These are phyloP conservation scores for Plodia interpunctella DNA, from an alignment of 1,140 invertebrate genomes.

Conservation along the genomic window DNA sequence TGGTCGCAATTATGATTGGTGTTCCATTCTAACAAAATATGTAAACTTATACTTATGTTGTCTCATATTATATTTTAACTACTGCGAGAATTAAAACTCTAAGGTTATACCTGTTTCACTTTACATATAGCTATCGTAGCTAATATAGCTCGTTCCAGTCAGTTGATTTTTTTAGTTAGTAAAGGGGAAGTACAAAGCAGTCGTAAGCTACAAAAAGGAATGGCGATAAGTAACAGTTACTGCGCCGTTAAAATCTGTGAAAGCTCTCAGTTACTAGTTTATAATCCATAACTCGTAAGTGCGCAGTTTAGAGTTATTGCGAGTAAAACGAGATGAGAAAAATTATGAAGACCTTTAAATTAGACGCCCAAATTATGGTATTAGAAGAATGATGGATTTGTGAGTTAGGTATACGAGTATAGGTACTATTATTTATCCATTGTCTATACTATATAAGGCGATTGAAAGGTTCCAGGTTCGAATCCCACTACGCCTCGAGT, in stretches of 20 bases:
- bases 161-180: constrained; percentile 5
- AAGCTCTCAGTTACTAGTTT: constrained; percentile 33
- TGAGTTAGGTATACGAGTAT: too few relatives aligned
- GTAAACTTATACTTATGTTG: too few relatives aligned
- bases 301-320: constrained; percentile 22
- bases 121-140: too few relatives aligned
- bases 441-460: too few relatives aligned
- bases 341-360: neutral
- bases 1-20: too few relatives aligned
- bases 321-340: constrained; percentile 19
- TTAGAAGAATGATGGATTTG: neutral
- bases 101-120: too few relatives aligned
- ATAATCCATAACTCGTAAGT: constrained; percentile 36
- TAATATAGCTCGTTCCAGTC: neutral
- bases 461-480: too few relatives aligned
- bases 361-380: neutral
- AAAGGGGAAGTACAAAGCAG: constrained; percentile 1
- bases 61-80: too few relatives aligned
- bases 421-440: too few relatives aligned
- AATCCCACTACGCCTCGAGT: too few relatives aligned
- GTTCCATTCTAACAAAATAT: too few relatives aligned
- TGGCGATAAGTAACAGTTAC: constrained; percentile 21
- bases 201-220: constrained; percentile 12
- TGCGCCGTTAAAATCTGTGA: constrained; percentile 39
- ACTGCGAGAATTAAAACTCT: too few relatives aligned